These are phyloP conservation scores for Seira ritae DNA, from an alignment of 2,888 invertebrate genomes.

Conservation along the genomic window DNA sequence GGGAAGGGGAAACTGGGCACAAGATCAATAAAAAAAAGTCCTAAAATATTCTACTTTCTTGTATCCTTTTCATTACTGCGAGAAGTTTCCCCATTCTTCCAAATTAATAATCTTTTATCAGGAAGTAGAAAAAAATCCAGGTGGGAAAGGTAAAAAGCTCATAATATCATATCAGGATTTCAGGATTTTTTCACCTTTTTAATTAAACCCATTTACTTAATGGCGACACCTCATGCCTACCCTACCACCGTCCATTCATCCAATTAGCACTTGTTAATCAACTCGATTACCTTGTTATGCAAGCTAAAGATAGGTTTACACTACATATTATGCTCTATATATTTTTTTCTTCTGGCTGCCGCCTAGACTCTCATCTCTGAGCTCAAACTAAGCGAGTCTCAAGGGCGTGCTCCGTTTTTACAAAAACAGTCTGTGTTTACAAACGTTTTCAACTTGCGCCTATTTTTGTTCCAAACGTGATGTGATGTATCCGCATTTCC, in stretches of 20 bases:
- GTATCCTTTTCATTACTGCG: background rate
- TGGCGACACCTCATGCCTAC: no score
- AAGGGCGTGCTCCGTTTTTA: background rate
- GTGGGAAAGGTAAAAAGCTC: background rate
- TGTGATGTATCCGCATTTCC: background rate
- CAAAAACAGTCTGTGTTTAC: background rate
- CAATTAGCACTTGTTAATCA: background rate
- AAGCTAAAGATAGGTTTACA: background rate
- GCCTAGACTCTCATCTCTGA: background rate
- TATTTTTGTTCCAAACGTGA: background rate
- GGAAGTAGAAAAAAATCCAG: background rate
- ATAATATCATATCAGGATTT: no score
- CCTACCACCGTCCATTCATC: no score
- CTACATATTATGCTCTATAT: no score
- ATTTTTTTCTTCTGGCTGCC: background rate
- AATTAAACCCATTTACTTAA: background rate
- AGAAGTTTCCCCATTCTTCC: background rate
- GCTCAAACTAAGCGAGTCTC: background rate
- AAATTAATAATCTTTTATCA: background rate
- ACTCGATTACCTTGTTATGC: background rate
- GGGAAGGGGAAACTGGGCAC: constrained; percentile 21
- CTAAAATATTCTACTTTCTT: constrained; percentile 10
- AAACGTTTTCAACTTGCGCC: background rate
- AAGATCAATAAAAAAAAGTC: background rate
- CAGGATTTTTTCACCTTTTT: background rate